phyloP scores from a whole-genome alignment of 2,888 invertebrate genomes.

The Chaitophorus viminalis region DNA sequence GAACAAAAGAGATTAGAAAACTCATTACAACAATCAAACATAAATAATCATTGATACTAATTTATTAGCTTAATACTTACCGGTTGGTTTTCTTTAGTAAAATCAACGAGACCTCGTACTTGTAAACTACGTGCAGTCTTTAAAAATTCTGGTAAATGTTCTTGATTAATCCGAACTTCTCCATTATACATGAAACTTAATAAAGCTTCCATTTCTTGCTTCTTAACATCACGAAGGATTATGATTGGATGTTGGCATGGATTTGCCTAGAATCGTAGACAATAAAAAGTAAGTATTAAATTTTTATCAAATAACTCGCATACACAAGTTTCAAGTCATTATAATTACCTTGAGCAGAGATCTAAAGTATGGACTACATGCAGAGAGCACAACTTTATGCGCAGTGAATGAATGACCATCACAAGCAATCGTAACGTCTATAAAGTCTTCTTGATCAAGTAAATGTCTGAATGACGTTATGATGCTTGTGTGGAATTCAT shows the following conservation, averaged over 20 bases:
- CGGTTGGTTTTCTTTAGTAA: constrained; percentile 70
- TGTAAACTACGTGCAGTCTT: constrained; percentile 77
- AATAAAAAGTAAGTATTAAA: background rate
- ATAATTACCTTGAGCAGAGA: constrained; percentile 77
- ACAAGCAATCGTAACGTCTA: constrained; percentile 92
- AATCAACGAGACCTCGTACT: constrained; percentile 77
- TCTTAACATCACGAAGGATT: constrained; percentile 78
- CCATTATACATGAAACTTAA: constrained; percentile 80
- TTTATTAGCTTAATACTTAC: background rate
- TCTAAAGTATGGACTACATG: constrained; percentile 92
- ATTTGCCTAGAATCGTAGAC: constrained; percentile 71
- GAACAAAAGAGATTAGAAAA: constrained; percentile 13
- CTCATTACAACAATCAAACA: background rate
- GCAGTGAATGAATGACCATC: constrained; percentile 86
- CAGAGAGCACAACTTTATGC: constrained; percentile 90
- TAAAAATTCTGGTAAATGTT: constrained; percentile 75
- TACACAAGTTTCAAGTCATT: background rate
- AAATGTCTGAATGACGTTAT: constrained; percentile 88
- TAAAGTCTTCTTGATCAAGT: constrained; percentile 90
- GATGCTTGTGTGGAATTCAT: constrained; percentile 92
- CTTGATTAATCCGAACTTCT: constrained; percentile 78
- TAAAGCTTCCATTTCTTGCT: constrained; percentile 74
- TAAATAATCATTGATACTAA: background rate
- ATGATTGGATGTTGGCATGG: constrained; percentile 80
- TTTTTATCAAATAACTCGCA: constrained; percentile 59